Percentiles rank a stretch among this genome's conserved stretches.
Conservation (phyloP, 2,888 invertebrate species). For the Trichogramma evanescens region DNA sequence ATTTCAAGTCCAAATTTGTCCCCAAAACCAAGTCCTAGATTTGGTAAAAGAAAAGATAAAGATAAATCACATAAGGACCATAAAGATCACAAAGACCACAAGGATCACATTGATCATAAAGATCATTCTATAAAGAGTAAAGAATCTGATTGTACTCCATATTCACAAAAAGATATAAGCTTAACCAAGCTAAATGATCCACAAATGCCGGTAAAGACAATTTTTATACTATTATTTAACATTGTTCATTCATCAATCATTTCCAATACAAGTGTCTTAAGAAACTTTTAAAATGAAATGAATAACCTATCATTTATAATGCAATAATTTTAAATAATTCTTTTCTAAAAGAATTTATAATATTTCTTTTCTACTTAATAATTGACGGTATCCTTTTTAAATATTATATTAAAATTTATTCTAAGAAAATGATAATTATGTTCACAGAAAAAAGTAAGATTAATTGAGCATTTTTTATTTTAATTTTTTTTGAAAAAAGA, state of each 20-base stretch:
- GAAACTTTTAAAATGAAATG: too few relatives aligned
- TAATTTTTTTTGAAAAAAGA: too few relatives aligned
- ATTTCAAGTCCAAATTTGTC: conserved; percentile 51
- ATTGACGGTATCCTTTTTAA: too few relatives aligned
- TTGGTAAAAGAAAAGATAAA: conserved; percentile 25
- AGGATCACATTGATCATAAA: background rate
- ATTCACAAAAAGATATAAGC: conserved; percentile 28
- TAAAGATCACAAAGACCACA: background rate
- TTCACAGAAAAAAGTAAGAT: too few relatives aligned
- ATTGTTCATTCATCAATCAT: background rate
- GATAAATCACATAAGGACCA: conserved; percentile 11
- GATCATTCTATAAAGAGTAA: conserved; percentile 2
- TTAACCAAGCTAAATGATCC: conserved; percentile 33
- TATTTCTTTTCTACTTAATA: too few relatives aligned
- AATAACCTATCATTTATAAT: too few relatives aligned
- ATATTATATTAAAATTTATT: too few relatives aligned
- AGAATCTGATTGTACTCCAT: conserved; percentile 25
- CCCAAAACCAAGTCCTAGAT: conserved; percentile 49
- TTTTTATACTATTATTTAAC: background rate
- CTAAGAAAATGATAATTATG: too few relatives aligned
- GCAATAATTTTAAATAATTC: too few relatives aligned
- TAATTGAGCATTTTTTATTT: too few relatives aligned
- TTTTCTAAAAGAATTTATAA: too few relatives aligned
- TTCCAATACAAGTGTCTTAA: background rate
- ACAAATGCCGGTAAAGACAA: conserved; percentile 27